A percentile compares a stretch with the other conserved stretches of the same genome.
Conservation (phyloP, 2,797 vertebrate species). For the Okamejei kenojei region DNA sequence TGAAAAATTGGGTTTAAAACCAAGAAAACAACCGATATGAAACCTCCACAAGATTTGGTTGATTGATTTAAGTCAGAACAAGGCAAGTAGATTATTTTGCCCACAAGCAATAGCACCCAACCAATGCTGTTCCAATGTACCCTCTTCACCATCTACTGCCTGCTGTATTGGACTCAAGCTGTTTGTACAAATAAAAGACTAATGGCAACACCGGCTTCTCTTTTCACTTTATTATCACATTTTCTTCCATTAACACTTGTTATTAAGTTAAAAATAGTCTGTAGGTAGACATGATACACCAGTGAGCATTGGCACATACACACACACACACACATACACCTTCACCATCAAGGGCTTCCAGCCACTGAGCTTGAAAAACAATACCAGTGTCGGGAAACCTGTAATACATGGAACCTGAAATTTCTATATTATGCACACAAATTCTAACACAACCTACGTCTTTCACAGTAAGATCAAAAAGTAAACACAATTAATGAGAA, state of each 20-base stretch:
- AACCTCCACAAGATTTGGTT: neutral
- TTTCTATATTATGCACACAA: neutral
- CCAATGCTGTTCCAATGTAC: neutral
- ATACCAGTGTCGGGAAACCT: neutral
- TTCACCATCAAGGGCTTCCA: conserved; percentile 1
- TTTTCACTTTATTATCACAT: conserved; percentile 11
- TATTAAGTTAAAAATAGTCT: conserved; percentile 13
- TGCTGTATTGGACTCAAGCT: neutral
- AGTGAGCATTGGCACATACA: conserved; percentile 10
- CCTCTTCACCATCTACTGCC: neutral
- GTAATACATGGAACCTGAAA: conserved; percentile 8
- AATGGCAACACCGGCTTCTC: neutral
- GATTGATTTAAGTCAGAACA: neutral
- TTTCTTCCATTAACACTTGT: conserved; percentile 1
- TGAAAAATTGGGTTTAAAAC: neutral
- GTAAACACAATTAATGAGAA: neutral
- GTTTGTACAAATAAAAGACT: neutral
- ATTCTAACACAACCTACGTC: neutral
- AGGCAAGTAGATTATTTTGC: neutral
- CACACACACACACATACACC: neutral
- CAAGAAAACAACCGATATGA: neutral
- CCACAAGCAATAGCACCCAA: neutral
- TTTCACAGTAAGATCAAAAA: neutral
- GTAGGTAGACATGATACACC: conserved; percentile 5
- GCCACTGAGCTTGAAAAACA: conserved; percentile 16